Evolutionary conservation across 2,888 invertebrate genomes (phyloP), one percentile per base, ranked within the genome.

Genomic region (Tanypteryx hageni): DNA sequence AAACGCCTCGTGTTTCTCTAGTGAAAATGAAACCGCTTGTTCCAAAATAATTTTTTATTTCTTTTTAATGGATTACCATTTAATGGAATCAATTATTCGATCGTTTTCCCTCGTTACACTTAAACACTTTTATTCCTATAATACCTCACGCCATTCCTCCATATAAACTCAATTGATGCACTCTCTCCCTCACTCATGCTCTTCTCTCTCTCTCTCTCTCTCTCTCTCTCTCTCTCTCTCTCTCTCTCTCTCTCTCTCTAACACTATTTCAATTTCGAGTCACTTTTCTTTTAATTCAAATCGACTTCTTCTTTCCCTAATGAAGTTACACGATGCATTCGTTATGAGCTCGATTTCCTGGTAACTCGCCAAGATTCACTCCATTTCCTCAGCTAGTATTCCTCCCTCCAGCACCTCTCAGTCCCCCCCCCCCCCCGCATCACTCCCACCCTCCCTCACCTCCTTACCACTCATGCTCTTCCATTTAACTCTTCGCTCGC

Each of bases 241-340:
- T 22, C 3, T 9, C 68, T 18, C 76, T 13, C n/a, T 27, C 22
- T 76, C 27, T 27, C 76, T 68, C 76, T 13, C 4, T 11, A 0
- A 2, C 16, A 3, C 76, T 22, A 27, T 76, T 76, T 76, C 76
- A 76, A 76, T 76, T 27, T 76, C 76, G 22, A 76, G 44, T 13
- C 76, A 76, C 76, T 76, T 76, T 76, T 64, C 18, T 31, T n/a
- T 16, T 59, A 31, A 86, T 61, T 86, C 86, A 83, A 83, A 83
- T 83, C 83, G 83, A 83, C 83, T 83, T n/a, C 83, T 86, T 59
- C 89, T 27, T 89, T 68, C 31, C 31, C 89, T 89, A 89, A 89
- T 89, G 89, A 89, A 89, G 89, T 89, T 89, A 89, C 89, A 44
- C 10, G 89, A 89, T 89, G 89, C 89, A 89, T 89, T 89, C 89